Base-by-base conservation (phyloP, 1,140 invertebrate genomes). In the Sitophilus oryzae region DNA sequence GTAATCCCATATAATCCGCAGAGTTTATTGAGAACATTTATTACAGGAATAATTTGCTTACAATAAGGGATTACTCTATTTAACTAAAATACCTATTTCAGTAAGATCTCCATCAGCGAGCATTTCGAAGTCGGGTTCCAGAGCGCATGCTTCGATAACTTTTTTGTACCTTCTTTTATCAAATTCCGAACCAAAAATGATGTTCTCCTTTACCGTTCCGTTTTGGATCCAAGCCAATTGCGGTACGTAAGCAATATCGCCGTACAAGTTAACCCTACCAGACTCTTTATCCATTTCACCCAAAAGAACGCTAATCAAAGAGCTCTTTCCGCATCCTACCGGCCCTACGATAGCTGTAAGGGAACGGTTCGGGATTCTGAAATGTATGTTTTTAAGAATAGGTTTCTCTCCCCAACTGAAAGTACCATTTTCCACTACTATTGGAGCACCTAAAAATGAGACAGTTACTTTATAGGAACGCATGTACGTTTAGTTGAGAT, bases 211-310 rank as follows among this genome's bases (percentile, higher is more conserved):
- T 11, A 96, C 71, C 1, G 90, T 90, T 10, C 85, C 83, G 74
- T 95, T 96, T 74, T 93, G 91, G 51, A 95, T 95, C 93, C 92
- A 96, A 1, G 92, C 88, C 74, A 94, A 89, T 70, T 96, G 93
- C 0, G 91, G 81, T 3, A 93, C 91, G 71, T 93, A 95, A 0
- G 91, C 91, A 43, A 93, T 79, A 20, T 77, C 79, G 38, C 89
- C 91, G 79, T 25, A 34, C 1, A 14, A 11, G 37, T 52, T 52
- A n/a, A 52, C 87, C 53, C 79, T 73, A 18, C 91, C 91, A 10
- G 78, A 81, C 1, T 80, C 62, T 73, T 83, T 88, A 47, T 88
- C 82, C 88, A 95, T 93, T 78, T 95, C 91, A 18, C 91, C 92
- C 0, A 95, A 76, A 35, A 93, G 74, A 2, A 91, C 89, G 15